These are phyloP conservation scores for Gnatocerus cornutus DNA, from an alignment of 2,888 invertebrate genomes.

Conservation along the genomic window DNA sequence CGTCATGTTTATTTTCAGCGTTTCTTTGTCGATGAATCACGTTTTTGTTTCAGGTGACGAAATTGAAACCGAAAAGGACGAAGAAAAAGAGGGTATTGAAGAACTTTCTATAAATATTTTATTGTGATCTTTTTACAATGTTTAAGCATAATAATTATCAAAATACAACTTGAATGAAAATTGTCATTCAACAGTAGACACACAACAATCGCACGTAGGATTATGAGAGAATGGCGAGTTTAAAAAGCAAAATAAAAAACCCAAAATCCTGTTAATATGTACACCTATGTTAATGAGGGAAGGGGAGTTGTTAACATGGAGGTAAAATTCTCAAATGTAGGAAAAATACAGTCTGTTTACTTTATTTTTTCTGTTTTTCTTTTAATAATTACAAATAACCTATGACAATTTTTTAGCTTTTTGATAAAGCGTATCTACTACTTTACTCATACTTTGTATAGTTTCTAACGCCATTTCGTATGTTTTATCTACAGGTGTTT, in stretches of 20 bases:
- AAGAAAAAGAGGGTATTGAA: background rate
- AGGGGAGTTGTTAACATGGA: conserved; percentile 35
- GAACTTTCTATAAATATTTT: conserved; percentile 46
- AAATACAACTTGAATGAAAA: conserved; percentile 50
- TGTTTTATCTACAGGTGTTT: conserved; percentile 94
- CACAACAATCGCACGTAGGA: conserved; percentile 21
- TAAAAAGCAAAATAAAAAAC: conserved; percentile 44
- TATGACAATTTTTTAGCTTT: conserved; percentile 99
- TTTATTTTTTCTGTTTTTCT: conserved; percentile 49
- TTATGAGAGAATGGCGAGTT: conserved; percentile 15
- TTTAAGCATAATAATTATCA: conserved; percentile 54
- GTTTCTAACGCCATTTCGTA: conserved; percentile 98
- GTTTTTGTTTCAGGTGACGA: background rate
- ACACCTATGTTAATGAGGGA: conserved; percentile 49
- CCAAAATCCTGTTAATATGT: conserved; percentile 56
- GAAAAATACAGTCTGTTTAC: conserved; percentile 66
- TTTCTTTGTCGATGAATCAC: background rate
- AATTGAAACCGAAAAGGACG: background rate
- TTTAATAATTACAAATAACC: conserved; percentile 59
- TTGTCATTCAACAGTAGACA: conserved; percentile 31
- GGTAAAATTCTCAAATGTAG: conserved; percentile 55
- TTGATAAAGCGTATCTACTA: conserved; percentile 98
- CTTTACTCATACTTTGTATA: conserved; percentile 99
- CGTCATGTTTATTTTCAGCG: too few relatives aligned
- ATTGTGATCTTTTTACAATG: conserved; percentile 47